Conservation (phyloP, 1,140 invertebrate species). For the Ostrea denselamellosa region DNA sequence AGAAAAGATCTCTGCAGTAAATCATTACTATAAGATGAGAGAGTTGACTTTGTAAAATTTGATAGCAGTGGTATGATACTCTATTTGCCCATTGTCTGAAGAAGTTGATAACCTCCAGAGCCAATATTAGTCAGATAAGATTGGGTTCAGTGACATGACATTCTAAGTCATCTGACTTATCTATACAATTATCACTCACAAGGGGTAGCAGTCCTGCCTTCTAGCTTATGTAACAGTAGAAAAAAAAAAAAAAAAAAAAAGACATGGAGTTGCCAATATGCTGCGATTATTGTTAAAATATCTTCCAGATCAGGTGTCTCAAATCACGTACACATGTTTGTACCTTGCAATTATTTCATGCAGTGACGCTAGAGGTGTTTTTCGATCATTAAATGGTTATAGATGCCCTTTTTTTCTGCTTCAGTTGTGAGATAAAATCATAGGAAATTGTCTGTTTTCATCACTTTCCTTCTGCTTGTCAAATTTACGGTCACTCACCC, state of each 20-base stretch:
- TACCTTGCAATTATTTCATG: neutral
- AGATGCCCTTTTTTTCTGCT: neutral
- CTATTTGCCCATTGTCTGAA: neutral
- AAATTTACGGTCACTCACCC: neutral
- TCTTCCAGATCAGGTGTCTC: neutral
- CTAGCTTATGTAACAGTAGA: no score
- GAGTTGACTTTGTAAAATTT: no score
- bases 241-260: no score
- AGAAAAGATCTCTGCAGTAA: no score
- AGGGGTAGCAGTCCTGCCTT: no score
- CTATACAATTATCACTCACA: neutral
- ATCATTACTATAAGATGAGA: no score
- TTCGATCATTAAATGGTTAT: conserved; percentile 10
- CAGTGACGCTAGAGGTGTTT: neutral
- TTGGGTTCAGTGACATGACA: neutral
- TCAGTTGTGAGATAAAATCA: neutral
- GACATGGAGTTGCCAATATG: no score
- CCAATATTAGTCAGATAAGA: neutral
- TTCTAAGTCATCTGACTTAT: neutral
- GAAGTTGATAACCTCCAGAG: neutral
- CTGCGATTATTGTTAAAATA: neutral
- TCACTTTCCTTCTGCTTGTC: neutral
- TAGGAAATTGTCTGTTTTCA: neutral
- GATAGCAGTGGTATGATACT: no score
- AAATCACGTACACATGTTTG: neutral